phyloP scores from a whole-genome alignment of 2,797 vertebrate species.

The Zalophus californianus region DNA sequence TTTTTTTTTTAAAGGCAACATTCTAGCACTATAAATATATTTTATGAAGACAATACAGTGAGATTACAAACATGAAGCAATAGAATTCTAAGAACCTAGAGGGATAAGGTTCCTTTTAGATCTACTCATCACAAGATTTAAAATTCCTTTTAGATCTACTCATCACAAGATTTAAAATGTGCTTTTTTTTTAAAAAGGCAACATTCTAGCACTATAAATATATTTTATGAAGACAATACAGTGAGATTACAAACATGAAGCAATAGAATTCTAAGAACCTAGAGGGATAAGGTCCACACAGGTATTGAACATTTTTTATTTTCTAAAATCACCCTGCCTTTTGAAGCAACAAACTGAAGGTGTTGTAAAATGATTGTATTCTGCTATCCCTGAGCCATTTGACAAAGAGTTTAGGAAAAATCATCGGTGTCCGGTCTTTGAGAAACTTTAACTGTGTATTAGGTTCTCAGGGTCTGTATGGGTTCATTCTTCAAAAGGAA shows the following conservation, averaged over 20 bases:
- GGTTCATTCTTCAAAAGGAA: neutral
- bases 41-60: conserved; percentile 25
- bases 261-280: conserved; percentile 30
- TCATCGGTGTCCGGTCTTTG: neutral
- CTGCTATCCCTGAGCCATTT: neutral
- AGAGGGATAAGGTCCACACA: neutral
- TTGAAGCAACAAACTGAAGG: conserved; percentile 60
- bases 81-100: conserved; percentile 22
- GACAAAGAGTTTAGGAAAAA: conserved; percentile 36
- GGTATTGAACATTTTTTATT: conserved; percentile 54
- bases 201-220: neutral
- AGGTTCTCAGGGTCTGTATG: neutral
- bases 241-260: conserved; percentile 59
- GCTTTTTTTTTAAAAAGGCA: neutral
- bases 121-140: neutral
- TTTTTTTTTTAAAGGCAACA: neutral
- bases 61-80: conserved; percentile 59
- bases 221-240: conserved; percentile 30
- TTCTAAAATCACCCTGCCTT: conserved; percentile 59
- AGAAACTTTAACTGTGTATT: conserved; percentile 39
- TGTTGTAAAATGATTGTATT: conserved; percentile 45
- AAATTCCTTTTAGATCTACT: neutral
- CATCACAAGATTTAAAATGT: conserved; percentile 9
- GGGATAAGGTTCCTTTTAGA: conserved; percentile 7
- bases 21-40: conserved; percentile 15